Evolutionary conservation across 2,113 vertebrate genomes (phyloP).

Genomic region (Trichechus manatus): DNA sequence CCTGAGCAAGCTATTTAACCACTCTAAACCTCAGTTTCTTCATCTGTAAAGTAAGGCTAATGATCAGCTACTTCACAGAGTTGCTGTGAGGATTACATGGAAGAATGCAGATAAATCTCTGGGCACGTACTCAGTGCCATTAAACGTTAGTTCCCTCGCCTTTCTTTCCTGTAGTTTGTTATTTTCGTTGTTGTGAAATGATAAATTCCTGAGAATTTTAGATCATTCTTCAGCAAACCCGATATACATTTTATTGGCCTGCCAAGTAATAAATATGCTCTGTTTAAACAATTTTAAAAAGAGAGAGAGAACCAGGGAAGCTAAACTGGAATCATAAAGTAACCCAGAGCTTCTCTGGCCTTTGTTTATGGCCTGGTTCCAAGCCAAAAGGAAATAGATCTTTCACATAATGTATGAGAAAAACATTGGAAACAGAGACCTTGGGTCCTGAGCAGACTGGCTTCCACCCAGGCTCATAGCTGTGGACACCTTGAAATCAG

Average conservation of each 20-base stretch:
- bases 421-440: conserved; percentile 13
- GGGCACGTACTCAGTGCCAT: background rate
- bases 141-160: conserved; percentile 19
- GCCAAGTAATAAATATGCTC: conserved; percentile 72
- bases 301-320: background rate
- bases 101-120: background rate
- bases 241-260: conserved; percentile 75
- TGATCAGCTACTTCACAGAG: background rate
- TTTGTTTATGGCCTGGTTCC: conserved; percentile 69
- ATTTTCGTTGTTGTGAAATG: conserved; percentile 58
- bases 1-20: background rate
- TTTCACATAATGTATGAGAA: conserved; percentile 59
- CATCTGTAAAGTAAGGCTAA: background rate
- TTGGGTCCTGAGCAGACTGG: background rate
- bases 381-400: conserved; percentile 79
- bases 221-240: conserved; percentile 56
- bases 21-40: conserved; percentile 6
- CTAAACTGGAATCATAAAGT: conserved; percentile 81
- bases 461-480: conserved; percentile 10
- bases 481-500: background rate
- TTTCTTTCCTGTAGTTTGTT: conserved; percentile 52
- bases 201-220: conserved; percentile 62
- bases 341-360: conserved; percentile 57
- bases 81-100: background rate
- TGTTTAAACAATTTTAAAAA: background rate